Evolutionary conservation across 2,797 vertebrate species (phyloP).

Genomic region (Chloroceryle amazona): DNA sequence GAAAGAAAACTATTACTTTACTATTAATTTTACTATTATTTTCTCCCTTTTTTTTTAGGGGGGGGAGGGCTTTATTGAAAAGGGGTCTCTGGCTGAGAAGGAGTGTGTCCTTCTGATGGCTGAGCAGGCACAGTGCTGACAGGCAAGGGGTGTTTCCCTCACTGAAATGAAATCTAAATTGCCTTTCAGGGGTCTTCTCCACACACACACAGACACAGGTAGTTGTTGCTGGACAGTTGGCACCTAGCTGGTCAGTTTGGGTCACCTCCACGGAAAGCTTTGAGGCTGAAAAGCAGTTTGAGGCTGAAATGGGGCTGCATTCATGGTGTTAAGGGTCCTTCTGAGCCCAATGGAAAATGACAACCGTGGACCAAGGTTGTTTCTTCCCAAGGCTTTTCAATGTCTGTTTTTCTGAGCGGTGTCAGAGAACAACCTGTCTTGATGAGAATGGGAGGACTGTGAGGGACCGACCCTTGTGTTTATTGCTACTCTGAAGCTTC

Average conservation of each 20-base stretch:
- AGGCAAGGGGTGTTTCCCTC: background rate
- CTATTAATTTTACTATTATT: background rate
- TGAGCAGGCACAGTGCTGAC: background rate
- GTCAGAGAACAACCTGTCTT: background rate
- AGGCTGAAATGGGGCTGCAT: background rate
- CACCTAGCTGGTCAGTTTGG: background rate
- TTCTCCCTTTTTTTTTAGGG: background rate
- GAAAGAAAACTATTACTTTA: background rate
- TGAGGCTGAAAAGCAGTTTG: background rate
- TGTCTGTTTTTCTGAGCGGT: fast-evolving
- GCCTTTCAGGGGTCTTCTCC: background rate
- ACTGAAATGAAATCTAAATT: background rate
- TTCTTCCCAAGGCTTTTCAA: fast-evolving
- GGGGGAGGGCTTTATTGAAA: background rate
- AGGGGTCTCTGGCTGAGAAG: background rate
- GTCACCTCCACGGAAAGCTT: background rate
- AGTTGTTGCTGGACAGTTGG: background rate
- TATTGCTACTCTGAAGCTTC: background rate
- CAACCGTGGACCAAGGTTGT: background rate
- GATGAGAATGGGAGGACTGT: fast-evolving
- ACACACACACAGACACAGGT: fast-evolving
- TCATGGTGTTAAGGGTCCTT: fast-evolving
- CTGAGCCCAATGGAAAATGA: background rate
- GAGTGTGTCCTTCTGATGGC: background rate
- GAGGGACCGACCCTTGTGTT: background rate